Base-by-base conservation (phyloP, 2,888 invertebrate species). In the Zhuqinia jingwanae region DNA sequence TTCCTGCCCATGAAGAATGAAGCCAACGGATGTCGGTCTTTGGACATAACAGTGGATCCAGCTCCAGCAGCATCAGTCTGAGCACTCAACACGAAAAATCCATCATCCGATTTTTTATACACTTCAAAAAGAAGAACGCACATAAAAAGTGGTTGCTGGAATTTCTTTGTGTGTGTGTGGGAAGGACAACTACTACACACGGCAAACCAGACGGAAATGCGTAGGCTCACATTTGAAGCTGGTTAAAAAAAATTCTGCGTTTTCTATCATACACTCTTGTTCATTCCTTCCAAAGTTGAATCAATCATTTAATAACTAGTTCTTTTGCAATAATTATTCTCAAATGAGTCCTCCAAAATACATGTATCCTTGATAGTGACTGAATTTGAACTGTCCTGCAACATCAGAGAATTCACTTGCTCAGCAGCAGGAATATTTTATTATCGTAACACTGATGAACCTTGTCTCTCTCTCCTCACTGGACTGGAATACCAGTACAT, bases 121-220 rank as follows among this genome's bases (percentile, higher is more conserved):
- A 25, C 78, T 27, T 56, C n/a, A 27, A 63, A n/a, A 47, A 53
- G 50, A 80, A 53, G 50, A 80, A 68, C 68, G 36, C 65, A 22
- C 79, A 85, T 53, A 85, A 85, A 85, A 85, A 80, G 45, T 80
- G 22, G 79, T 63, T 76, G 65, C 56, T 75, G 85, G 85, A 85
- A 85, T 85, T 80, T 80, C 85, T 85, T 84, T 84, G 75, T 84
- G 47, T 84, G 63, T 47, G 65, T 81, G 70, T 63, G 58, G 70
- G 84, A 84, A 65, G 68, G 65, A 76, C 42, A 47, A 60, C 42
- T n/a, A 50, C 50, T 2, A n/a, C 5, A 50, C 10, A 5, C 47
- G 11, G 1, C 3, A 20, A n/a, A 13, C 45, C 6, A 70, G 10
- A 63, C 47, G 53, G 56, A 63, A 60, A 60, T 78, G 58, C 22